Conservation (phyloP, 92 coral and sea anemone genomes). For the Epizoanthus stellaris region DNA sequence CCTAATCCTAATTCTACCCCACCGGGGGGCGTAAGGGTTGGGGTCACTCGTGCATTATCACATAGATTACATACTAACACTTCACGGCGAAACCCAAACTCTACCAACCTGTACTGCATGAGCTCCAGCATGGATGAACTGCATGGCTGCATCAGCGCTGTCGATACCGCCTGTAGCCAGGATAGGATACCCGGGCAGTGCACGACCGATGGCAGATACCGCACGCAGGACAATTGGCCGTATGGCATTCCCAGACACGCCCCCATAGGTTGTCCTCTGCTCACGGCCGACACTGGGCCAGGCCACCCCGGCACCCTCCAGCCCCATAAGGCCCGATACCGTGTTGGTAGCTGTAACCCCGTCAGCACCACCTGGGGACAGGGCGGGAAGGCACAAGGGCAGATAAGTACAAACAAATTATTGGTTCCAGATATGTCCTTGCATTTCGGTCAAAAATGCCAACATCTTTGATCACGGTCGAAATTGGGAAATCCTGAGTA, state of each 20-base stretch:
- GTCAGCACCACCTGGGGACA: conserved; percentile 85
- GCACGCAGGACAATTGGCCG: conserved; percentile 98
- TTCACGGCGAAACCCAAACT: background rate
- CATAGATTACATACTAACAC: too few species aligned
- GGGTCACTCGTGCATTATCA: too few species aligned
- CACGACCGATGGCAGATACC: conserved; percentile 92
- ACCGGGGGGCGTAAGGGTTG: too few species aligned
- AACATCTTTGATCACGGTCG: too few species aligned
- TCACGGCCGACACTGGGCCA: conserved; percentile 94
- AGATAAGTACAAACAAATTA: too few species aligned
- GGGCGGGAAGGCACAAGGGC: too few species aligned
- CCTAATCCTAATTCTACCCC: too few species aligned
- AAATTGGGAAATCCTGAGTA: too few species aligned
- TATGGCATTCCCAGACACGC: conserved; percentile 97
- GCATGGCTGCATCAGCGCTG: conserved; percentile 96
- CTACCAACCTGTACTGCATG: conserved; percentile 90
- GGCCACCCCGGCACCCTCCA: conserved; percentile 70
- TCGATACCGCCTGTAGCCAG: conserved; percentile 99
- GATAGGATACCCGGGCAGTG: conserved; percentile 93
- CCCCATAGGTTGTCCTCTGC: conserved; percentile 91
- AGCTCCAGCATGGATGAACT: conserved; percentile 96
- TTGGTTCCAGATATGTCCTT: too few species aligned
- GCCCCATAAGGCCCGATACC: conserved; percentile 97
- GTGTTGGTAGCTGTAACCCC: conserved; percentile 99
- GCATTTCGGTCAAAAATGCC: too few species aligned